Evolutionary conservation across 2,113 vertebrate species (phyloP).

Genomic region (Spea bombifrons): DNA sequence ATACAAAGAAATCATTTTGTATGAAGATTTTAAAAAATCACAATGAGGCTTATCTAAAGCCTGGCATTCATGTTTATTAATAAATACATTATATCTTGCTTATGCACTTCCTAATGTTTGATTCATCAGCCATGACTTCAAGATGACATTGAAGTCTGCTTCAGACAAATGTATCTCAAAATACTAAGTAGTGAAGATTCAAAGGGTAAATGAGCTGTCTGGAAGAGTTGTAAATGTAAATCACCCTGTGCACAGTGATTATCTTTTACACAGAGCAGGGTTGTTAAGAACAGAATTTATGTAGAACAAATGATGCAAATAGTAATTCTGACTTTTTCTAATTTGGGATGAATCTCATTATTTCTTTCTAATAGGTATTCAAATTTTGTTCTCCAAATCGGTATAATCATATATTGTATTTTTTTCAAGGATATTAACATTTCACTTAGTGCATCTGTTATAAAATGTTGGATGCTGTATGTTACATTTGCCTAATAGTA

Average conservation of each 20-base stretch:
- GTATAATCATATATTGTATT: slow-evolving; percentile 6
- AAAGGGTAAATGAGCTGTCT: slow-evolving; percentile 31
- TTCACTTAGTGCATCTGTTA: background rate
- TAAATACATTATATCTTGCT: slow-evolving; percentile 24
- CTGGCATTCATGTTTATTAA: slow-evolving; percentile 37
- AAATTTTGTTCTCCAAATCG: background rate
- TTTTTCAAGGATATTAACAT: slow-evolving; percentile 5
- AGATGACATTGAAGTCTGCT: slow-evolving; percentile 34
- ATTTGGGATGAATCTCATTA: slow-evolving; percentile 6
- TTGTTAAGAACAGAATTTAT: slow-evolving; percentile 17
- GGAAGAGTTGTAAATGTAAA: slow-evolving; percentile 27
- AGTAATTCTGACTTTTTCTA: background rate
- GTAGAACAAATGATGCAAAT: slow-evolving; percentile 23
- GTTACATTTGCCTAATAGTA: background rate
- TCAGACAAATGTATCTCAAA: slow-evolving; percentile 31
- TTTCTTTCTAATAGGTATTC: slow-evolving; percentile 10
- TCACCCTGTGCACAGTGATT: slow-evolving; percentile 2
- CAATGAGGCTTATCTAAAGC: slow-evolving; percentile 12
- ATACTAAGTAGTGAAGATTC: slow-evolving; percentile 25
- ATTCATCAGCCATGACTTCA: slow-evolving; percentile 31
- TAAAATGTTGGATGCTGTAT: background rate
- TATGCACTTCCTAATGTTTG: slow-evolving; percentile 28
- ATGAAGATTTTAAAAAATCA: background rate
- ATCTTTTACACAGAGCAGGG: slow-evolving; percentile 9
- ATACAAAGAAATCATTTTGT: background rate